These are phyloP conservation scores for Drosophila neocordata DNA, from an alignment of 1,140 invertebrate genomes.

Conservation along the genomic window DNA sequence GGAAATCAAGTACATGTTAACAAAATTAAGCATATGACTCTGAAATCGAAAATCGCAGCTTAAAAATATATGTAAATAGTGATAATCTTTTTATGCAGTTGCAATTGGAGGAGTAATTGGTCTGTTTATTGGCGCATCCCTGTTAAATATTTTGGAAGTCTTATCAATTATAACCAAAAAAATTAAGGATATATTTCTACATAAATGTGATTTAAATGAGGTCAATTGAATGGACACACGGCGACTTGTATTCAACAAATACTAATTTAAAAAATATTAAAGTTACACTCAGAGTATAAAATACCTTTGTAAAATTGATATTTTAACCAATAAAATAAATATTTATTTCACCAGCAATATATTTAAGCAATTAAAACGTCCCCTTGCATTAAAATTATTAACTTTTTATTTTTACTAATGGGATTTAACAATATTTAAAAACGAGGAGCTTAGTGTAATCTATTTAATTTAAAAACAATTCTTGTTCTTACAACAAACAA, in stretches of 20 bases:
- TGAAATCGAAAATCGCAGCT: no score
- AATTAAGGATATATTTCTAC: background rate
- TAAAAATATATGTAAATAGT: no score
- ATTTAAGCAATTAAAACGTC: no score
- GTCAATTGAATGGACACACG: background rate
- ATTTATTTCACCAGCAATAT: no score
- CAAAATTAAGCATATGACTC: background rate
- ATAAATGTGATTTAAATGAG: background rate
- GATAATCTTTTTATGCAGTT: slow-evolving; percentile 31
- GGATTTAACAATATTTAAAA: background rate
- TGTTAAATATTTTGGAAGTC: slow-evolving; percentile 59
- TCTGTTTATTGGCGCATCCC: slow-evolving; percentile 53
- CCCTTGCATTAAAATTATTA: no score
- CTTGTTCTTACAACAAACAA: background rate
- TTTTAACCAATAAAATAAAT: no score
- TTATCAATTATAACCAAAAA: slow-evolving; percentile 34
- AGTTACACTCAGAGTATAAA: no score
- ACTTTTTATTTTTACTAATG: no score
- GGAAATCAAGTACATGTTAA: background rate
- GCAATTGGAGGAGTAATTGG: slow-evolving; percentile 61
- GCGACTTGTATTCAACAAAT: slow-evolving; percentile 6
- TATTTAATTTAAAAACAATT: background rate
- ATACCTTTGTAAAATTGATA: no score
- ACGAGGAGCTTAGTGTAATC: no score
- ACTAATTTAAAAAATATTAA: no score